Conservation (phyloP, 2,888 invertebrate species). For the Clivina fossor region DNA sequence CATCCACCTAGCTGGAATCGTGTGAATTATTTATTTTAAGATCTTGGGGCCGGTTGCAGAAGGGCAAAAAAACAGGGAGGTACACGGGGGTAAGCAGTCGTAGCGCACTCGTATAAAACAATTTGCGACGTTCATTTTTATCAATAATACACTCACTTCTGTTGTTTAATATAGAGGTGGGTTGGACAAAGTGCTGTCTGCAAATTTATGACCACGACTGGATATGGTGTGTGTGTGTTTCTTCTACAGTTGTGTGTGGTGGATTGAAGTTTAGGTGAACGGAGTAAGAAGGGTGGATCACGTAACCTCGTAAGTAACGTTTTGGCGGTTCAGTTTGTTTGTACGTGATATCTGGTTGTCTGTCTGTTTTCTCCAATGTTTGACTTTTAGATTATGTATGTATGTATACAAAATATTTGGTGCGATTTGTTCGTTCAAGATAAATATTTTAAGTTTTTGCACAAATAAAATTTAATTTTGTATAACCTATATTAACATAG, state of each 20-base stretch:
- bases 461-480: too few species aligned
- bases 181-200: slow-evolving; percentile 17
- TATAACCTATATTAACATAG: too few species aligned
- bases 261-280: neutral
- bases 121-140: slow-evolving; percentile 53
- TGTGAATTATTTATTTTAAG: slow-evolving; percentile 50
- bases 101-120: slow-evolving; percentile 52
- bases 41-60: slow-evolving; percentile 30
- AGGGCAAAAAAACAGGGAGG: neutral
- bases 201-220: slow-evolving; percentile 27
- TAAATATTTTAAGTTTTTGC: too few species aligned
- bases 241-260: slow-evolving; percentile 11
- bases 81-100: slow-evolving; percentile 43
- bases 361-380: too few species aligned
- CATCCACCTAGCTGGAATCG: slow-evolving; percentile 33
- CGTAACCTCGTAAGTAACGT: too few species aligned
- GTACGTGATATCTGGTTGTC: too few species aligned
- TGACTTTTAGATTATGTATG: too few species aligned
- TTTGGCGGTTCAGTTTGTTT: too few species aligned
- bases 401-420: too few species aligned
- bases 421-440: too few species aligned
- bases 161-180: slow-evolving; percentile 37
- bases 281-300: neutral
- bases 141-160: slow-evolving; percentile 51
- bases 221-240: slow-evolving; percentile 4